A percentile compares a stretch with the other conserved stretches of the same genome.
Conservation (phyloP, 2,113 vertebrate species). For the Callospermophilus lateralis region DNA sequence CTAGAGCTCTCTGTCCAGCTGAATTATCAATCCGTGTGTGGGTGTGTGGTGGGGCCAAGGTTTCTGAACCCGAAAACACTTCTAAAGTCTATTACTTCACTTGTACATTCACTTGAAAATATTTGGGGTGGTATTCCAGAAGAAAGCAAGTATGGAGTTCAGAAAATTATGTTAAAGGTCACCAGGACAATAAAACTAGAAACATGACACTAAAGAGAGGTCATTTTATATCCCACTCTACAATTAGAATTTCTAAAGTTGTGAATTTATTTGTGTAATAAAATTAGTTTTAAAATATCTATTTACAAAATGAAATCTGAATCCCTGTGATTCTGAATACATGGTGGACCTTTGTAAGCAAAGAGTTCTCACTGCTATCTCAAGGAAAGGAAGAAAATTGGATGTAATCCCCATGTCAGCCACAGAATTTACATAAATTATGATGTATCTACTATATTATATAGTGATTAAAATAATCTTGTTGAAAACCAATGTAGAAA, state of each 20-base stretch:
- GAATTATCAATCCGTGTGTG: not conserved
- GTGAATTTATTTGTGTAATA: conserved; percentile 1
- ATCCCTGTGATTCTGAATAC: not conserved
- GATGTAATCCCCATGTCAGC: not conserved
- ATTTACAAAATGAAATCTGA: conserved; percentile 48
- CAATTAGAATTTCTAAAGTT: not conserved
- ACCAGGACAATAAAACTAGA: conserved; percentile 17
- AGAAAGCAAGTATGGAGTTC: not conserved
- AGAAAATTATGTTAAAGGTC: not conserved
- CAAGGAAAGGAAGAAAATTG: not conserved
- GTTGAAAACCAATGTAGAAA: conserved; percentile 58
- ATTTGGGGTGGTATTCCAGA: not conserved
- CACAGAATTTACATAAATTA: not conserved
- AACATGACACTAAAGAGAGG: not conserved
- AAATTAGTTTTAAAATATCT: conserved; percentile 6
- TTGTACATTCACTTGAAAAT: not conserved
- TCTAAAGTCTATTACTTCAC: not conserved
- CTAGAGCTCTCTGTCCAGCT: not conserved
- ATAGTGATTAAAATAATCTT: conserved; percentile 50
- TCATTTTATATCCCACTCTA: not conserved
- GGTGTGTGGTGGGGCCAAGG: not conserved
- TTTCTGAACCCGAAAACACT: not conserved
- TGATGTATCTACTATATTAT: not conserved
- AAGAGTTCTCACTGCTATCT: not conserved
- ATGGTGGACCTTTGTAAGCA: not conserved